Evolutionary conservation across 2,797 vertebrate species (phyloP).

Genomic region (Tokudaia tokunoshimensis): DNA sequence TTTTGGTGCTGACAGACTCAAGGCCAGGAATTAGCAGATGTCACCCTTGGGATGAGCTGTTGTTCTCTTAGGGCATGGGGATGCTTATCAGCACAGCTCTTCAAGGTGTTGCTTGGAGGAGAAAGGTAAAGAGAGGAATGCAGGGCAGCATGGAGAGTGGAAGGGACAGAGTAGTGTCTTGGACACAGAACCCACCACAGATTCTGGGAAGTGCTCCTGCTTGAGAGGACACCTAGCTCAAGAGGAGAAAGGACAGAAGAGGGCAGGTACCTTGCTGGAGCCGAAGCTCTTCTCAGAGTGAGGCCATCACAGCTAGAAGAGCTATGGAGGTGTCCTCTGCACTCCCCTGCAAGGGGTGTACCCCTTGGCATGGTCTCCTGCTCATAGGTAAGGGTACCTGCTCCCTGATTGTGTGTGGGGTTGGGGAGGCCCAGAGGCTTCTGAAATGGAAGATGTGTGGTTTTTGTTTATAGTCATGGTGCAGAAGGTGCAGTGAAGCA

Average conservation of each 20-base stretch:
- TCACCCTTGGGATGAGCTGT: not conserved
- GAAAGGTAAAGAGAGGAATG: not conserved
- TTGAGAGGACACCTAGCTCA: no score
- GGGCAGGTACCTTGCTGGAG: no score
- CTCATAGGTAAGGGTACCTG: not conserved
- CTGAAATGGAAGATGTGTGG: not conserved
- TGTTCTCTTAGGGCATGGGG: not conserved
- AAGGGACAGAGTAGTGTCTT: not conserved
- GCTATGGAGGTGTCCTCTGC: not conserved
- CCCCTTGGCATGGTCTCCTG: not conserved
- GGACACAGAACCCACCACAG: no score
- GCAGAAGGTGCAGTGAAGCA: not conserved
- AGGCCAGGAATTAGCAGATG: not conserved
- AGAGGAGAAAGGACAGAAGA: not conserved
- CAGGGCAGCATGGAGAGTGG: not conserved
- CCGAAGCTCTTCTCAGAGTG: not conserved
- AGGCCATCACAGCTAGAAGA: not conserved
- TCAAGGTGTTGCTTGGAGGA: not conserved
- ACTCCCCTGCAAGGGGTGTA: not conserved
- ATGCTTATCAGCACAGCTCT: not conserved
- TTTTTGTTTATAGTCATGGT: not conserved
- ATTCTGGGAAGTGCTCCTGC: not conserved
- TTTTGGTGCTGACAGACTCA: not conserved
- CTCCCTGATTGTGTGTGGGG: not conserved
- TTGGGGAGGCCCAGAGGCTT: no score